Evolutionary conservation across 1,140 invertebrate species (phyloP).

Genomic region (Agrilus planipennis): DNA sequence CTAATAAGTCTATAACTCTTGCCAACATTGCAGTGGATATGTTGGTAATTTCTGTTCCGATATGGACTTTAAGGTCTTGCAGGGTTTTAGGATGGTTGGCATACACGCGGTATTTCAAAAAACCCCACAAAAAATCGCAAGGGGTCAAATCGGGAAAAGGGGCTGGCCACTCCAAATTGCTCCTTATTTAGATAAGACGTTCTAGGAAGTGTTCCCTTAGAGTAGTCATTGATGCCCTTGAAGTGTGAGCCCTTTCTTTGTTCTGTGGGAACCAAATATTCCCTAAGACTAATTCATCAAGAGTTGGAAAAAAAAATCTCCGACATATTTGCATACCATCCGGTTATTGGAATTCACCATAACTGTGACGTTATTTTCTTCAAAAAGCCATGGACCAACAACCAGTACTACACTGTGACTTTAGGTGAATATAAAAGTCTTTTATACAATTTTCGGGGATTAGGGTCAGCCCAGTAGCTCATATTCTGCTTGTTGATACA

Average conservation of each 20-base stretch:
- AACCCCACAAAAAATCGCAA: conserved; percentile 24
- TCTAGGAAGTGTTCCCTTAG: conserved; percentile 13
- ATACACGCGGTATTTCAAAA: conserved; percentile 18
- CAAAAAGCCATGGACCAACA: background rate
- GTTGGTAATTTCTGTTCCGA: conserved; percentile 13
- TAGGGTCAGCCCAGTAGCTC: no score
- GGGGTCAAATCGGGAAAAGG: conserved; percentile 26
- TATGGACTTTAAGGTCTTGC: conserved; percentile 20
- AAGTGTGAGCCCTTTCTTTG: background rate
- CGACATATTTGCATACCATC: background rate
- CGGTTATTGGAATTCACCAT: background rate
- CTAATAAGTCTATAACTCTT: background rate
- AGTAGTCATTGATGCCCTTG: conserved; percentile 7
- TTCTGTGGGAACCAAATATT: conserved; percentile 2
- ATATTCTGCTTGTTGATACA: no score
- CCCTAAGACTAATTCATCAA: background rate
- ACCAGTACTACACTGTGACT: no score
- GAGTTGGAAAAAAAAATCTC: conserved; percentile 1
- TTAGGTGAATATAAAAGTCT: no score
- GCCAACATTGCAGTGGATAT: background rate
- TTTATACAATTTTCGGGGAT: no score
- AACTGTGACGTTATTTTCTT: conserved; percentile 1
- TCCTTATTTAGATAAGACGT: conserved; percentile 14
- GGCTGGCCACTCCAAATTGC: conserved; percentile 22
- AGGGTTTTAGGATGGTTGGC: conserved; percentile 17